Evolutionary conservation across 2,797 vertebrate species (phyloP).

Genomic region (Dicrostonyx torquatus): DNA sequence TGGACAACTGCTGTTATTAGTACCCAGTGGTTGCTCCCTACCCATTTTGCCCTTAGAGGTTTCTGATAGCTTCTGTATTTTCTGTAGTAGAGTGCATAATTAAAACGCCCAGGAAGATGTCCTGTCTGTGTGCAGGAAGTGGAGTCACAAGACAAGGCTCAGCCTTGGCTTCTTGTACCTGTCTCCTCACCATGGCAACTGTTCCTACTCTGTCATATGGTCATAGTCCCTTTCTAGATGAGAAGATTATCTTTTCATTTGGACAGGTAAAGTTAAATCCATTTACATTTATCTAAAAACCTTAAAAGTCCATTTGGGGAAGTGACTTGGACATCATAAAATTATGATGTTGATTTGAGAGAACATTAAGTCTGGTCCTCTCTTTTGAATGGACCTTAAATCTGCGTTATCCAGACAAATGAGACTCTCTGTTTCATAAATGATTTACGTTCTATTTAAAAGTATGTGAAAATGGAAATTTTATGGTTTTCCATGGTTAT

Average conservation of each 20-base stretch:
- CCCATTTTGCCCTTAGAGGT: background rate
- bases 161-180: background rate
- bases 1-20: background rate
- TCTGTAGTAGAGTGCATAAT: background rate
- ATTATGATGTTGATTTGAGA: conserved; percentile 58
- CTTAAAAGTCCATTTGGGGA: conserved; percentile 27
- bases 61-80: background rate
- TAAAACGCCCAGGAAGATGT: background rate
- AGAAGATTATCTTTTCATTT: background rate
- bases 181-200: no score
- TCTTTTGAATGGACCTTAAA: conserved; percentile 33
- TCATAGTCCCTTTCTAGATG: background rate
- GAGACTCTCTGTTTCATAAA: background rate
- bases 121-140: background rate
- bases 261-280: background rate
- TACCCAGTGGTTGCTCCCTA: background rate
- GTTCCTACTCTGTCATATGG: background rate
- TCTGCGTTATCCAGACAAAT: conserved; percentile 18
- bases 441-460: conserved; percentile 40
- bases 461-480: conserved; percentile 47
- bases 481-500: conserved; percentile 38
- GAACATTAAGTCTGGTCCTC: background rate
- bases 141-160: rapidly evolving
- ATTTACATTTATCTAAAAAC: background rate
- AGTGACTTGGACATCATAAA: conserved; percentile 27